Percentiles rank a stretch among this genome's conserved stretches.
Evolutionary conservation across 2,113 vertebrate species (phyloP).

Genomic region (Notarius quadriscutis): DNA sequence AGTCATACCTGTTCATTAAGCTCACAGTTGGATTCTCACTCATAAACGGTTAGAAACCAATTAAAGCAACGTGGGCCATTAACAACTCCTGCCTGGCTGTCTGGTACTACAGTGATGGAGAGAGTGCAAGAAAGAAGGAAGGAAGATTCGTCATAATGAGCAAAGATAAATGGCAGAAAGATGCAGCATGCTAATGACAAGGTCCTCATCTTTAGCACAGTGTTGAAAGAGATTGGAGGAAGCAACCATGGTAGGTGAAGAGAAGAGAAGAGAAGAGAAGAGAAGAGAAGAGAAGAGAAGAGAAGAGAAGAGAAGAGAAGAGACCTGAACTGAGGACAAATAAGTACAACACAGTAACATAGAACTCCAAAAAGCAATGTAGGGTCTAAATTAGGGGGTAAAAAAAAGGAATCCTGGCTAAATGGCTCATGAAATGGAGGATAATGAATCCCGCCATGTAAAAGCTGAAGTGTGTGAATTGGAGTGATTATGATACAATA

Average conservation of each 20-base stretch:
- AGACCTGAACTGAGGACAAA: constrained; percentile 3
- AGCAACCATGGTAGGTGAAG: background rate
- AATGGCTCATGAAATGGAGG: constrained; percentile 45
- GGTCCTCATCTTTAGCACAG: constrained; percentile 58
- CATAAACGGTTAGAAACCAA: constrained; percentile 95
- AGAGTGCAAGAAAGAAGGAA: constrained; percentile 33
- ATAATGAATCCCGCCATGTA: constrained; percentile 48
- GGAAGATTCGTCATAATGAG: constrained; percentile 49
- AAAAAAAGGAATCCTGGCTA: constrained; percentile 30
- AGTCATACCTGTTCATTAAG: constrained; percentile 99
- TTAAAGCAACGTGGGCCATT: constrained; percentile 98
- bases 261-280: constrained; percentile 53
- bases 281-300: background rate
- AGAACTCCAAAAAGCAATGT: constrained; percentile 41
- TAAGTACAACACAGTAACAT: constrained; percentile 21
- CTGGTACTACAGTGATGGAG: constrained; percentile 40
- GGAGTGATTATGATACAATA: constrained; percentile 74
- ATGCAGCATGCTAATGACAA: constrained; percentile 89
- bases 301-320: constrained; percentile 29
- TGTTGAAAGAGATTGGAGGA: constrained; percentile 27
- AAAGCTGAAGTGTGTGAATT: constrained; percentile 63
- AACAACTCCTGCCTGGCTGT: constrained; percentile 79
- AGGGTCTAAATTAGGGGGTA: constrained; percentile 33
- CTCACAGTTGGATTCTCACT: constrained; percentile 95
- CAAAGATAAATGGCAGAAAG: constrained; percentile 56